Conservation (phyloP, 2,888 invertebrate species). For the Opisthograptis luteolata region DNA sequence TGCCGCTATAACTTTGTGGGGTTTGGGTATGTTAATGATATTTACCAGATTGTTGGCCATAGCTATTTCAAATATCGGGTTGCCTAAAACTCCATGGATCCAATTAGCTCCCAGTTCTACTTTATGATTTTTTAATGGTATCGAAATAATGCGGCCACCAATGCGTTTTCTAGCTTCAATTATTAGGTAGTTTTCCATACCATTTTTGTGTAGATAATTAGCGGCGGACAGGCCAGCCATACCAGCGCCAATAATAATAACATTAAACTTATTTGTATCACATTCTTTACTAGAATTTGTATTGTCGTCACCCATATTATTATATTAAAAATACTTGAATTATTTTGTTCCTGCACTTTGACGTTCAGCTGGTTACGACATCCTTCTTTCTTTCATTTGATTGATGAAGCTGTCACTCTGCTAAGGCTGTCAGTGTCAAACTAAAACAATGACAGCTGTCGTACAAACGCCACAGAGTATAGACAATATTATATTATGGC, state of each 20-base stretch:
- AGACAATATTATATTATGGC: too few relatives aligned
- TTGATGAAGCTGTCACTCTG: background rate
- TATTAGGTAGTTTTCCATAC: constrained; percentile 90
- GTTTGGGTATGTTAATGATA: constrained; percentile 92
- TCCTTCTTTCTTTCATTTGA: constrained; percentile 38
- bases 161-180: constrained; percentile 92
- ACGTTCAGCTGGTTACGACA: constrained; percentile 72
- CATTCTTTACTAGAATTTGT: constrained; percentile 80
- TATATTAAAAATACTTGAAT: constrained; percentile 56
- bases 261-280: constrained; percentile 85
- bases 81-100: constrained; percentile 96
- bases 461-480: too few relatives aligned
- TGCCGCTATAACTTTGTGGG: constrained; percentile 95
- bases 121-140: constrained; percentile 86
- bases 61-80: constrained; percentile 94
- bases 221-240: constrained; percentile 94
- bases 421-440: background rate
- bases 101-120: constrained; percentile 96
- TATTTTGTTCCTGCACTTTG: constrained; percentile 67
- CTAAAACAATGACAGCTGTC: too few relatives aligned
- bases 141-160: constrained; percentile 92
- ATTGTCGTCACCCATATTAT: constrained; percentile 81
- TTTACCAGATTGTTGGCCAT: constrained; percentile 93
- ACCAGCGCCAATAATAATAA: constrained; percentile 93
- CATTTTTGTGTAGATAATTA: constrained; percentile 91